Conservation (phyloP, 2,113 vertebrate species). For the Ameiurus melas region DNA sequence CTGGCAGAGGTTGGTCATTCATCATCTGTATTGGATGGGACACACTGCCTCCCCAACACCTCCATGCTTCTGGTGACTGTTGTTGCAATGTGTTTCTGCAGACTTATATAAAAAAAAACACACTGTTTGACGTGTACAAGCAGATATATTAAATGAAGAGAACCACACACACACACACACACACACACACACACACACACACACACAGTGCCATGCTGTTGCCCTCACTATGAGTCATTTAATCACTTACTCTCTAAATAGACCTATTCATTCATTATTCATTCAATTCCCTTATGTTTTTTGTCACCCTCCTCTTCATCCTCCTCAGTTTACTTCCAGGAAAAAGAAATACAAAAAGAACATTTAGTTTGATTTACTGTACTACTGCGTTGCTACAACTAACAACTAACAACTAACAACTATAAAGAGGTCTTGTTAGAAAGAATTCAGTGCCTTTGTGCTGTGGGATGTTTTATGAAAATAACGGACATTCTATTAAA, state of each 20-base stretch:
- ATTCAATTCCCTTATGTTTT: slow-evolving; percentile 6
- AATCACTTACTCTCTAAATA: slow-evolving; percentile 8
- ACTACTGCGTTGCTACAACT: not conserved
- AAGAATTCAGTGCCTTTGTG: not conserved
- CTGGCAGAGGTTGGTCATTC: slow-evolving; percentile 6
- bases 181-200: slow-evolving; percentile 16
- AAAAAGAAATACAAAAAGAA: not conserved
- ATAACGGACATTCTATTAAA: not conserved
- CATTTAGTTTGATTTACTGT: not conserved
- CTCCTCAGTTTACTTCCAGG: not conserved
- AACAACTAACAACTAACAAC: not conserved
- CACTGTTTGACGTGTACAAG: not conserved
- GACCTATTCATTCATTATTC: slow-evolving; percentile 11
- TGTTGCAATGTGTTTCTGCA: not conserved
- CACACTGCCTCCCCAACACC: not conserved
- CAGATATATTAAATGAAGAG: not conserved
- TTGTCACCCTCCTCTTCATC: not conserved
- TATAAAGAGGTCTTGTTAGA: not conserved
- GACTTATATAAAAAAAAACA: slow-evolving; percentile 15
- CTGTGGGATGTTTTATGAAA: not conserved
- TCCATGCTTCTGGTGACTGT: not conserved
- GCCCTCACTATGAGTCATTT: slow-evolving; percentile 16
- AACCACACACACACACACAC: slow-evolving; percentile 17
- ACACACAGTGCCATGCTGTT: not conserved
- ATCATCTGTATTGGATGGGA: slow-evolving; percentile 16